Conservation (phyloP, 2,797 vertebrate species). For the Leptoclinus maculatus region DNA sequence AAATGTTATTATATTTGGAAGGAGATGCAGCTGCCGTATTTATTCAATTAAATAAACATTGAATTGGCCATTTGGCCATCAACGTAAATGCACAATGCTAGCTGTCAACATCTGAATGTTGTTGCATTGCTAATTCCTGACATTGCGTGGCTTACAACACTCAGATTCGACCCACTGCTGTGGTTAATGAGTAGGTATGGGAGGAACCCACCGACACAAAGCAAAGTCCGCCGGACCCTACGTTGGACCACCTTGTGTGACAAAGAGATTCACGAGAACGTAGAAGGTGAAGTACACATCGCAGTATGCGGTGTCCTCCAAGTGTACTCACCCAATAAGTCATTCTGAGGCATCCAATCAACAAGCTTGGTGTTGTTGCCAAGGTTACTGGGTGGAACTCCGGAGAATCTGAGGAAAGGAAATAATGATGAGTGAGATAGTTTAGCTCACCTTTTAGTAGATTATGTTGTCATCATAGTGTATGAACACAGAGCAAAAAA, state of each 20-base stretch:
- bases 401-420: conserved; percentile 89
- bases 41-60: neutral
- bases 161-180: neutral
- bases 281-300: neutral
- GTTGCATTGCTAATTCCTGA: conserved; percentile 25
- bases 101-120: conserved; percentile 35
- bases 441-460: neutral
- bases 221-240: neutral
- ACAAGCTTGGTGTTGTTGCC: conserved; percentile 98
- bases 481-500: neutral
- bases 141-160: conserved; percentile 3
- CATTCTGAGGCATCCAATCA: conserved; percentile 99
- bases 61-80: neutral
- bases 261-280: neutral
- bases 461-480: neutral
- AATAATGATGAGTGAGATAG: neutral
- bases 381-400: conserved; percentile 92
- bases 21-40: no score
- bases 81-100: neutral
- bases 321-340: conserved; percentile 92
- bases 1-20: neutral
- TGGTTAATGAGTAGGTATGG: conserved; percentile 20
- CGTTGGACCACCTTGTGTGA: neutral
- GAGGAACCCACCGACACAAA: neutral
- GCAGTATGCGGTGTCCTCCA: neutral